Evolutionary conservation across 2,797 vertebrate species (phyloP).

Genomic region (Miichthys miiuy): DNA sequence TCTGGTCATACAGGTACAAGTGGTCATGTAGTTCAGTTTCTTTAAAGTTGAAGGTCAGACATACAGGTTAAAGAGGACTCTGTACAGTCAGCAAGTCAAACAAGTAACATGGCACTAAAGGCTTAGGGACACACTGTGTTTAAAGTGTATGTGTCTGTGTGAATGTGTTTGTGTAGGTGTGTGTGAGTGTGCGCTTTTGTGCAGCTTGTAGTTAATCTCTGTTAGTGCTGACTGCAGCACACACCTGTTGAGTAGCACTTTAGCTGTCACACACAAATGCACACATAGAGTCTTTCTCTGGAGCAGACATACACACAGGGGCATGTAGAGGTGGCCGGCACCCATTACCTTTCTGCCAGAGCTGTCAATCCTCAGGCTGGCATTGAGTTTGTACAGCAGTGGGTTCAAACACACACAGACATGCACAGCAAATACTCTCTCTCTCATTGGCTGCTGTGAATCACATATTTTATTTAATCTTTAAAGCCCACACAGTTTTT

Average conservation of each 20-base stretch:
- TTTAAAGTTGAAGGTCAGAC: constrained; percentile 10
- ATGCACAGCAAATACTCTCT: constrained; percentile 3
- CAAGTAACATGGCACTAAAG: constrained; percentile 23
- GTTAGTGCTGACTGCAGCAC: constrained; percentile 60
- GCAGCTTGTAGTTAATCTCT: constrained; percentile 45
- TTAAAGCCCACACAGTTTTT: constrained; percentile 59
- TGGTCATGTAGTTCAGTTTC: constrained; percentile 10
- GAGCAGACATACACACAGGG: constrained; percentile 41
- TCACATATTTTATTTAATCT: constrained; percentile 59
- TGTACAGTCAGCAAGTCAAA: constrained; percentile 12
- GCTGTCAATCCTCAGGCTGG: constrained; percentile 46
- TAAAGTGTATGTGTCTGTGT: neutral
- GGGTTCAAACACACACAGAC: constrained; percentile 18
- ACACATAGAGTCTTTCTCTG: constrained; percentile 16
- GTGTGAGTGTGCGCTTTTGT: constrained; percentile 27
- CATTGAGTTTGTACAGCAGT: constrained; percentile 38
- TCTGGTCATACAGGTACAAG: neutral
- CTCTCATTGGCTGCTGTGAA: constrained; percentile 51
- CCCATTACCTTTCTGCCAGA: constrained; percentile 55
- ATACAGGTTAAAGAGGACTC: constrained; percentile 18
- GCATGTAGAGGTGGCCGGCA: constrained; percentile 41
- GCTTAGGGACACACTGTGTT: neutral
- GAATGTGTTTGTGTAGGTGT: neutral
- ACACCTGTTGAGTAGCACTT: constrained; percentile 66
- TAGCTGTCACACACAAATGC: constrained; percentile 39